These are phyloP conservation scores for Saturnia pavonia DNA, from an alignment of 2,888 invertebrate genomes.

Conservation along the genomic window DNA sequence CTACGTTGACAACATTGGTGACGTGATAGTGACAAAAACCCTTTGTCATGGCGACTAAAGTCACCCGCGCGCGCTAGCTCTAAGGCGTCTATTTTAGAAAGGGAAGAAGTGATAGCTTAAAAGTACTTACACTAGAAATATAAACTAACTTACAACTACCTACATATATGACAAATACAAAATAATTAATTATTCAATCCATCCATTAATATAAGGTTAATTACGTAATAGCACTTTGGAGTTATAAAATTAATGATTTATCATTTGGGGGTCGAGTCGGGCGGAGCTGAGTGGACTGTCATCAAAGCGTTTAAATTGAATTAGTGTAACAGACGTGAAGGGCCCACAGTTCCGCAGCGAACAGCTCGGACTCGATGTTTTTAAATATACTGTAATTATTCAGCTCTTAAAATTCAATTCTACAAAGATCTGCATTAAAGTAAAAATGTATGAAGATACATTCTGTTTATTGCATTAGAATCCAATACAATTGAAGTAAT, in stretches of 20 bases:
- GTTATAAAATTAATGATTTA: conserved; percentile 3
- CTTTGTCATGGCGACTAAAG: no score
- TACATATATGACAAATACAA: no score
- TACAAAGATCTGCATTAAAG: no score
- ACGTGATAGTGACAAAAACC: no score
- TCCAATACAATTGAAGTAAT: not conserved
- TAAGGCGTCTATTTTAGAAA: no score
- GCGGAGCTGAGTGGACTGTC: not conserved
- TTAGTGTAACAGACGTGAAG: not conserved
- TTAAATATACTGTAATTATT: not conserved
- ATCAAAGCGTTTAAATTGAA: not conserved
- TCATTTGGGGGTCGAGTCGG: not conserved
- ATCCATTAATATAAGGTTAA: not conserved
- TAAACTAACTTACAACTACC: no score
- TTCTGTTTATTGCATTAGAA: no score
- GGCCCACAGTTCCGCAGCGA: not conserved
- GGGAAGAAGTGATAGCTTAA: no score
- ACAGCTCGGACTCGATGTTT: not conserved
- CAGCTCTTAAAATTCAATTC: not conserved
- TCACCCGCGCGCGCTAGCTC: no score
- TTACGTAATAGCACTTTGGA: not conserved
- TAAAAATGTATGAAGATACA: no score
- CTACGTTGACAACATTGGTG: no score
- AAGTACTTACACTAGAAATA: no score
- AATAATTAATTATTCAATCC: not conserved